phyloP scores from a whole-genome alignment of 2,888 invertebrate species.

The Schrankia costaestrigalis region DNA sequence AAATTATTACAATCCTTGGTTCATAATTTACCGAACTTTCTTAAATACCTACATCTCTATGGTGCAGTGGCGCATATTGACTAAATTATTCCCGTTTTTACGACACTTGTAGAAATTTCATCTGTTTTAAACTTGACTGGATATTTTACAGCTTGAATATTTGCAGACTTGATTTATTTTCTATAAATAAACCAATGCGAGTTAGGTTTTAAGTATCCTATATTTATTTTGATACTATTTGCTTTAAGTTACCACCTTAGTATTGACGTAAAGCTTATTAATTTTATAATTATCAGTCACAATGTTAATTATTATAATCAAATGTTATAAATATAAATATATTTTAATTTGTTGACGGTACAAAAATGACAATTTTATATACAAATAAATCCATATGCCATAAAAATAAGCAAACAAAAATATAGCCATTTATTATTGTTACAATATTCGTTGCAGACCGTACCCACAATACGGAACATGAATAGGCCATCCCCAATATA shows the following conservation, averaged over 20 bases:
- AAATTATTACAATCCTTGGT: conserved; percentile 6
- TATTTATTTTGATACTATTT: too few relatives aligned
- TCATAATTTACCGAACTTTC: conserved; percentile 8
- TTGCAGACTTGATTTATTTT: background rate
- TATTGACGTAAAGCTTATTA: too few relatives aligned
- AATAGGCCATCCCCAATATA: conserved; percentile 55
- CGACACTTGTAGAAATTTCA: conserved; percentile 10
- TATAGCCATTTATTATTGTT: too few relatives aligned
- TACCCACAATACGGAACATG: conserved; percentile 36
- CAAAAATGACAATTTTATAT: background rate
- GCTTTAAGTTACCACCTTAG: too few relatives aligned
- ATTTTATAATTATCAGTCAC: too few relatives aligned
- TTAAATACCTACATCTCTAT: conserved; percentile 4
- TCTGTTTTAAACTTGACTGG: conserved; percentile 5
- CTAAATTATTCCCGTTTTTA: conserved; percentile 13
- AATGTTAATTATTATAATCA: too few relatives aligned
- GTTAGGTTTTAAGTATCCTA: too few relatives aligned
- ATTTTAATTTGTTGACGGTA: background rate
- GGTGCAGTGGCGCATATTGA: conserved; percentile 5
- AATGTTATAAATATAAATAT: too few relatives aligned
- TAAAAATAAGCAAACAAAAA: too few relatives aligned
- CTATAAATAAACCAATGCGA: too few relatives aligned
- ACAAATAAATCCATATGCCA: conserved; percentile 2
- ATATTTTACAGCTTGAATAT: background rate
- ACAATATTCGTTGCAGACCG: conserved; percentile 13